Evolutionary conservation across 2,888 invertebrate species (phyloP).

Genomic region (Ariolimax columbianus): DNA sequence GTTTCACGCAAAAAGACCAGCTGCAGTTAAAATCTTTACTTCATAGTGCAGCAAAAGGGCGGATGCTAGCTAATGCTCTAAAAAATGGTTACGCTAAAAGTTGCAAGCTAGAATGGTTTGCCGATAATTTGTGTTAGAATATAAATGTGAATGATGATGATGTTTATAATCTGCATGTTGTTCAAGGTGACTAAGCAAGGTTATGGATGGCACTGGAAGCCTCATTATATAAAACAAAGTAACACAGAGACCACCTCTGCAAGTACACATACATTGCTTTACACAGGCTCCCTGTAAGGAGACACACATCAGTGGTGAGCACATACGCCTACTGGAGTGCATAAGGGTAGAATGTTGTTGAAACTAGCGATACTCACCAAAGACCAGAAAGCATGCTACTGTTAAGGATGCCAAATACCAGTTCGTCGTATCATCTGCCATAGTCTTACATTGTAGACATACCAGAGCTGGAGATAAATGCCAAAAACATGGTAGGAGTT

Average conservation of each 20-base stretch:
- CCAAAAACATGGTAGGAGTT: too few relatives aligned
- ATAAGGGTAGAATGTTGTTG: neutral
- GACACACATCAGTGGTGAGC: neutral
- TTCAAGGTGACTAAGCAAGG: neutral
- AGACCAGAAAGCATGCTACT: neutral
- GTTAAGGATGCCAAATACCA: neutral
- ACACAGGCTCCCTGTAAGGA: neutral
- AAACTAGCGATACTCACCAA: neutral
- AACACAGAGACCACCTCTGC: neutral
- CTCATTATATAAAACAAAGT: neutral
- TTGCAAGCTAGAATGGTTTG: too few relatives aligned
- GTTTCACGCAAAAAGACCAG: too few relatives aligned
- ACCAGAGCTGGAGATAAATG: neutral
- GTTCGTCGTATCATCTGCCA: neutral
- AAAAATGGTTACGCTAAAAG: too few relatives aligned
- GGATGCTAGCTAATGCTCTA: too few relatives aligned
- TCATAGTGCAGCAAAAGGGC: too few relatives aligned
- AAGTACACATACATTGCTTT: neutral
- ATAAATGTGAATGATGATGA: too few relatives aligned
- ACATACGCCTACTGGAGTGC: neutral
- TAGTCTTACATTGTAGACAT: conserved; percentile 1
- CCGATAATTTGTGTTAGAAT: too few relatives aligned
- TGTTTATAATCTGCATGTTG: too few relatives aligned
- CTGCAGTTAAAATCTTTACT: too few relatives aligned
- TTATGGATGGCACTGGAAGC: neutral